Evolutionary conservation across 1,140 invertebrate genomes (phyloP).

Genomic region (Nephila pilipes): DNA sequence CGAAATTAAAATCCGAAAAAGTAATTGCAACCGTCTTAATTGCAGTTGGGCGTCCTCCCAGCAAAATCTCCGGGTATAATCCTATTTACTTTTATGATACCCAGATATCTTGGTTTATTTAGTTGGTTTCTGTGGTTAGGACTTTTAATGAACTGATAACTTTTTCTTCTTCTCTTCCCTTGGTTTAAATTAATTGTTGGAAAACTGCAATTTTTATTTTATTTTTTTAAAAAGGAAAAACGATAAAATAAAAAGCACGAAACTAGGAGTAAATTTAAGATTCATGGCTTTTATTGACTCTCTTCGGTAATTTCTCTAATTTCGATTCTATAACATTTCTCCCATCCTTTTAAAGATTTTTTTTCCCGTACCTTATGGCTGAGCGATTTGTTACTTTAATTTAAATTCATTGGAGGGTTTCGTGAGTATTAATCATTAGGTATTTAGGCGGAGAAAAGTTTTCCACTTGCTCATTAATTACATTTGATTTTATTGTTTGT

Average conservation of each 20-base stretch:
- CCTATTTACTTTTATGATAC: conserved; percentile 51
- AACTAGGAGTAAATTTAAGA: background rate
- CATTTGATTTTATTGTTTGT: conserved; percentile 22
- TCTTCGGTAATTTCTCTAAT: conserved; percentile 43
- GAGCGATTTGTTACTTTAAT: conserved; percentile 51
- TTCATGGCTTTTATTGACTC: conserved; percentile 58
- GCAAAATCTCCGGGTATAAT: conserved; percentile 3
- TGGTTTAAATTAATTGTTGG: conserved; percentile 55
- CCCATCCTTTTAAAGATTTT: background rate
- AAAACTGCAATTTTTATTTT: background rate
- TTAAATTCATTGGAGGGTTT: conserved; percentile 27
- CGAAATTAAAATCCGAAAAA: conserved; percentile 62
- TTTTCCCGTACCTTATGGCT: background rate
- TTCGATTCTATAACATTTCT: conserved; percentile 40
- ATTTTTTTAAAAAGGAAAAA: background rate
- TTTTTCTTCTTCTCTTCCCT: conserved; percentile 7
- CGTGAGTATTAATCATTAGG: conserved; percentile 28
- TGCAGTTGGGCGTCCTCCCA: conserved; percentile 31
- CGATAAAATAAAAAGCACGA: no score
- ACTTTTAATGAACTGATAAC: conserved; percentile 49
- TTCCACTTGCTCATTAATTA: conserved; percentile 40
- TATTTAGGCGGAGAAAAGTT: conserved; percentile 10
- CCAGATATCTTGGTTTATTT: conserved; percentile 37
- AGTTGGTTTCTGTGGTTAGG: background rate
- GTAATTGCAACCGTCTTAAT: conserved; percentile 46